Evolutionary conservation across 2,113 vertebrate species (phyloP), one percentile per base, ranked within the genome.

Genomic region (Pleuronectes platessa): DNA sequence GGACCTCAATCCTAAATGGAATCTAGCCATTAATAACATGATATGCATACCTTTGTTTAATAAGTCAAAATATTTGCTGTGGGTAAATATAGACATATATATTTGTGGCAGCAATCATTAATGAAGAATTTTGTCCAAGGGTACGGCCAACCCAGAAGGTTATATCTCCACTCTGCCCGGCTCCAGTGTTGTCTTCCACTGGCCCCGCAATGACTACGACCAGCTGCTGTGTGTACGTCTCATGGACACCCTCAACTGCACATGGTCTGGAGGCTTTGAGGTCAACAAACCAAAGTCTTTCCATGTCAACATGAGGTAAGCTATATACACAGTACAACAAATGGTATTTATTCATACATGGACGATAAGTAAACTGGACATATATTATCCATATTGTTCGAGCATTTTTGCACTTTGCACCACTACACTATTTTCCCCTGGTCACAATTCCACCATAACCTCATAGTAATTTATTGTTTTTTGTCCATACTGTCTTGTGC

Each of bases 301-400:
- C 84, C 97, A 99, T 74, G 93, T 99, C 88, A 99, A 99, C 76
- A 99, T 99, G 98, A 99, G 98, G 98, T 98, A 84, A 79, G 68
- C 17, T 21, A 42, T 27, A 58, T 15, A 21, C 18, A 42, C 13
- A 17, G 24, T 18, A 60, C 23, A 26, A 60, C 26, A 7, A 27
- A 17, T 20, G 14, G 15, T 31, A 20, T 31, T 18, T 31, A 23
- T 56, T 23, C 23, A 24, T 23, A 40, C 11, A 40, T 5, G 37
- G 31, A 42, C 24, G 11, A 37, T 42, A 12, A 42, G 3, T 42
- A 42, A 12, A 11, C 12, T 42, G 10, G 3, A 42, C 2, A 1
- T 40, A 3, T 13, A 42, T 42, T 11, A 12, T 42, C 40, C 40
- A 42, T 42, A 42, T 42, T 42, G 12, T 42, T 42, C 0, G 40